Base-by-base conservation (phyloP, 2,113 vertebrate genomes). In the Anhinga rufa region DNA sequence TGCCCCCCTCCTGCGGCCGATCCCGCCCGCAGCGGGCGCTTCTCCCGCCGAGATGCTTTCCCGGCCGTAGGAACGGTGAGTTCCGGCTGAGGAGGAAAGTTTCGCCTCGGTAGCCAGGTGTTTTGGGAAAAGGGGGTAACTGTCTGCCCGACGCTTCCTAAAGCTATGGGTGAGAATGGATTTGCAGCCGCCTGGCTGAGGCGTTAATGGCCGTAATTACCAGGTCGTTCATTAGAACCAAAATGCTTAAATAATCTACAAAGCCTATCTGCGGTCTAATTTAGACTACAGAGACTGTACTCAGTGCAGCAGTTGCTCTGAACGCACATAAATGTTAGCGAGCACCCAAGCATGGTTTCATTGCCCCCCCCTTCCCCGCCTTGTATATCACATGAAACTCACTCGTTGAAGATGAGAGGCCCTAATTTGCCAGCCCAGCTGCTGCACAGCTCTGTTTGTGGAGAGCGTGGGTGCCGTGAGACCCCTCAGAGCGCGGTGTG, bases 31-130 rank as follows among this genome's bases (percentile, higher is more conserved):
- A 14, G 82, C 28, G 2, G 61, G 40, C 18, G 2, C 58, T 44
- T 20, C 4, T 32, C 40, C 28, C 6, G 1, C 31, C 25, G 17
- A 0, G 36, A 1, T 44, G 44, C 77, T 42, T 66, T 9, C 28
- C 34, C 57, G 10, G 52, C 71, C 25, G 13, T 8, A 17, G 42
- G 31, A 52, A 12, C 32, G 3, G 51, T 0, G 34, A 38, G 55
- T 52, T 22, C 32, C 15, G 15, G 4, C 52, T 15, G 62, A 38
- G n/a, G 15, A 29, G 51, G 16, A 32, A 85, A 82, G 66, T 92
- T 93, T 82, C 36, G 3, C 54, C 36, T 54, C 22, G 8, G 68
- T 10, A 36, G 62, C 20, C 72, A n/a, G 71, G 44, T 80, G 68
- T 52, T 80, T 69, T 29, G 51, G 57, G 36, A 36, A 46, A 38